phyloP scores from a whole-genome alignment of 1,140 invertebrate species.

The Drosophila repleta region DNA sequence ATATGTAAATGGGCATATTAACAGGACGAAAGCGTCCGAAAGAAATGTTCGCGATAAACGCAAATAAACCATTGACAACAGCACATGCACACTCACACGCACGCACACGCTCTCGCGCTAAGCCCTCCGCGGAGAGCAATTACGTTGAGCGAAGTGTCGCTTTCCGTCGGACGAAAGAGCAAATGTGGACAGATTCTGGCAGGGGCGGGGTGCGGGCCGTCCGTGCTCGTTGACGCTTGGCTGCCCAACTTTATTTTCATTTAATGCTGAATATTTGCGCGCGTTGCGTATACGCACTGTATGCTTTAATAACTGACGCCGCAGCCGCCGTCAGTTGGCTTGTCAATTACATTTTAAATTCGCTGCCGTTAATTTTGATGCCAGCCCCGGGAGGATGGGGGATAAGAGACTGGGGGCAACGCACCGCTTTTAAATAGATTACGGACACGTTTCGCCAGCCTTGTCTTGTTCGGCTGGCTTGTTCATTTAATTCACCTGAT shows the following conservation, averaged over 20 bases:
- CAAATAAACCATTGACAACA: slow-evolving; percentile 75
- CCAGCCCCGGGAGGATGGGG: background rate
- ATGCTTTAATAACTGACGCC: slow-evolving; percentile 76
- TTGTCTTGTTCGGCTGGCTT: slow-evolving; percentile 7
- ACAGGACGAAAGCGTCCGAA: slow-evolving; percentile 54
- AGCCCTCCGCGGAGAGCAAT: slow-evolving; percentile 73
- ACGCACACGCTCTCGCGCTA: slow-evolving; percentile 41
- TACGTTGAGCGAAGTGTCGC: slow-evolving; percentile 58
- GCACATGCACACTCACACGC: slow-evolving; percentile 25
- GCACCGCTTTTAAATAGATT: slow-evolving; percentile 75
- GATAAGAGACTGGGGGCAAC: slow-evolving; percentile 15
- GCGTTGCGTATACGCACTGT: slow-evolving; percentile 68
- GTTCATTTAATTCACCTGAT: slow-evolving; percentile 61
- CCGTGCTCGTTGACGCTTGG: slow-evolving; percentile 1
- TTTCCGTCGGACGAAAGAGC: slow-evolving; percentile 32
- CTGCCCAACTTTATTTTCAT: slow-evolving; percentile 66
- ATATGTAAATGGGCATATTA: slow-evolving; percentile 81
- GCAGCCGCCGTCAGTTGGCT: slow-evolving; percentile 62
- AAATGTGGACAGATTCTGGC: no score
- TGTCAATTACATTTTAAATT: slow-evolving; percentile 83
- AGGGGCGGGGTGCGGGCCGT: background rate
- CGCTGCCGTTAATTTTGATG: slow-evolving; percentile 78
- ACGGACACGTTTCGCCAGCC: slow-evolving; percentile 57
- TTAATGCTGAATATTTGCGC: slow-evolving; percentile 77
- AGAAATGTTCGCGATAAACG: slow-evolving; percentile 74